phyloP scores from a whole-genome alignment of 2,113 vertebrate species.

The Archocentrus centrarchus region DNA sequence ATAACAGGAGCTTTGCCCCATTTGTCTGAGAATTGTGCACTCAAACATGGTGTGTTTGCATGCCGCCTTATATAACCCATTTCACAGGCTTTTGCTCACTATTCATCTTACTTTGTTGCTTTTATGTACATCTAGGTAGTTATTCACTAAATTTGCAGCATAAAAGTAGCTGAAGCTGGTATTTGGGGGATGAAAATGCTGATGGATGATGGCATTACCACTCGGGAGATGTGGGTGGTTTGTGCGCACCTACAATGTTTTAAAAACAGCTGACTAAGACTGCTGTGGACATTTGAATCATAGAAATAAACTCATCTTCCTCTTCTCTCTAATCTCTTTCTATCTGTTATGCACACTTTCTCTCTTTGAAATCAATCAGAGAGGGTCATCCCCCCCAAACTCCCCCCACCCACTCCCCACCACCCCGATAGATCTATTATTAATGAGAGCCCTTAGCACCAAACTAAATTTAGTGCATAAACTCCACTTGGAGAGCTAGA shows the following conservation, averaged over 20 bases:
- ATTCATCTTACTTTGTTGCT: slow-evolving; percentile 27
- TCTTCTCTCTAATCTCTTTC: not conserved
- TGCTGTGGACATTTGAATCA: slow-evolving; percentile 23
- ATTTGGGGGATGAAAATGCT: slow-evolving; percentile 18
- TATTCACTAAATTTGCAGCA: not conserved
- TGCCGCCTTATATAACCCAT: slow-evolving; percentile 48
- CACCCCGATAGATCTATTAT: slow-evolving; percentile 78
- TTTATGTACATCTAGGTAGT: slow-evolving; percentile 9
- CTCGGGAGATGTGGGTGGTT: not conserved
- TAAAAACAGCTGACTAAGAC: slow-evolving; percentile 10
- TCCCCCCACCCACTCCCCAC: not conserved
- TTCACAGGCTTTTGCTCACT: slow-evolving; percentile 20
- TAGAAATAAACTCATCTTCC: slow-evolving; percentile 29
- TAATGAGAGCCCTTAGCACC: slow-evolving; percentile 79
- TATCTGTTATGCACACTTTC: slow-evolving; percentile 1
- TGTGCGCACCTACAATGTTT: not conserved
- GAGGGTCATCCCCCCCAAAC: slow-evolving; percentile 19
- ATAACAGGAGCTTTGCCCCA: slow-evolving; percentile 36
- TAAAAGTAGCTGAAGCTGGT: not conserved
- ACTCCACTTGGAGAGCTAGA: slow-evolving; percentile 66
- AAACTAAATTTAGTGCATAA: slow-evolving; percentile 80
- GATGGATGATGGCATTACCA: slow-evolving; percentile 17
- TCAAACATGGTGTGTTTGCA: slow-evolving; percentile 27
- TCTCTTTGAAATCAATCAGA: slow-evolving; percentile 62
- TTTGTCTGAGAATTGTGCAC: slow-evolving; percentile 40